phyloP scores from a whole-genome alignment of 2,888 invertebrate genomes.

The Zele albiditarsus region DNA sequence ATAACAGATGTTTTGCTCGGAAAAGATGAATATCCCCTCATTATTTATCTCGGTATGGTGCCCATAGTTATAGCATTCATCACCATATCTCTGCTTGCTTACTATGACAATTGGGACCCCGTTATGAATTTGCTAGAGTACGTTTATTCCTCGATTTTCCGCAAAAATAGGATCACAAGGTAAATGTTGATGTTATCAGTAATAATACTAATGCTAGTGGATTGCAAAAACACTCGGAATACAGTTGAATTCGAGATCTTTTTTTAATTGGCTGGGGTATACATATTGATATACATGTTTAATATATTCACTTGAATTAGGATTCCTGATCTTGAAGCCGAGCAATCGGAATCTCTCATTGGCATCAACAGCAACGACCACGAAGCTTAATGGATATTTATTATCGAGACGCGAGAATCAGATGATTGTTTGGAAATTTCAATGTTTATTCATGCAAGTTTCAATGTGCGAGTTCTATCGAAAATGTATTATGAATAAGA shows the following conservation, averaged over 20 bases:
- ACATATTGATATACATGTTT: too few species aligned
- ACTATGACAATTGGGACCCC: slow-evolving; percentile 90
- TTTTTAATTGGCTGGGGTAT: too few species aligned
- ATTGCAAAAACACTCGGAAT: too few species aligned
- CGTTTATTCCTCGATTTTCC: slow-evolving; percentile 74
- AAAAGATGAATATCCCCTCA: slow-evolving; percentile 79
- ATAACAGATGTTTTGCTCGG: slow-evolving; percentile 86
- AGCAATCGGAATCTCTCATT: slow-evolving; percentile 82
- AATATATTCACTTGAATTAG: slow-evolving; percentile 67
- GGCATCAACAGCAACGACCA: slow-evolving; percentile 76
- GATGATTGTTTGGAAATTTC: background rate
- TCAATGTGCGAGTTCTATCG: background rate
- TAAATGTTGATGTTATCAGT: slow-evolving; percentile 59
- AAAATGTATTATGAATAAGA: background rate
- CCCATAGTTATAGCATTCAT: slow-evolving; percentile 86
- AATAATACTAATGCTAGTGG: too few species aligned
- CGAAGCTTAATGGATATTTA: slow-evolving; percentile 72
- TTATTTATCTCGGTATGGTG: slow-evolving; percentile 85
- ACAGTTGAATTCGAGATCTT: background rate
- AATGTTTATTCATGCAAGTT: background rate
- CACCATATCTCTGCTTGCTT: slow-evolving; percentile 80
- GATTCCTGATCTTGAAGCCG: slow-evolving; percentile 78
- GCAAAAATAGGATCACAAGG: slow-evolving; percentile 74
- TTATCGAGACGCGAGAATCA: background rate
- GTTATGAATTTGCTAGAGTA: slow-evolving; percentile 77